These are phyloP conservation scores for Ceratitis capitata DNA, from an alignment of 1,140 invertebrate genomes.

Conservation along the genomic window DNA sequence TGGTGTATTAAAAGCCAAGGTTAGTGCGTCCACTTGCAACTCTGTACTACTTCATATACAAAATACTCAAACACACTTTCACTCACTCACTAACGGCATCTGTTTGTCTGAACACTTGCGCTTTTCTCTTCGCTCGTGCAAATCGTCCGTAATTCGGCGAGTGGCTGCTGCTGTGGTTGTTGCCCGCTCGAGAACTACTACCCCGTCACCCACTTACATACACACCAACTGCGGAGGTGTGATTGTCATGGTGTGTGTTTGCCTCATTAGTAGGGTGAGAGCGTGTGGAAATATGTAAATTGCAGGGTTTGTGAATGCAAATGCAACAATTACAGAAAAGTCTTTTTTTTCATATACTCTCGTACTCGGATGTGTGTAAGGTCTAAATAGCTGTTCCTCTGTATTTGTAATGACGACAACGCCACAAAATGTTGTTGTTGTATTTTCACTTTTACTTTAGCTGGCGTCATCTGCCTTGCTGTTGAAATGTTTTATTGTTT, in stretches of 20 bases:
- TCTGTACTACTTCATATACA: not conserved
- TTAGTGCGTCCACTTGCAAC: not conserved
- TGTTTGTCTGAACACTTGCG: not conserved
- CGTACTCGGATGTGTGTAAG: not conserved
- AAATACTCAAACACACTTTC: not conserved
- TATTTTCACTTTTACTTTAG: slow-evolving; percentile 29
- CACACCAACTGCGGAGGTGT: no score
- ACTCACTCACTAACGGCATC: not conserved
- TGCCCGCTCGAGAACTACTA: not conserved
- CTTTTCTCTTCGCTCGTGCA: not conserved
- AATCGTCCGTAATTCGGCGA: no score
- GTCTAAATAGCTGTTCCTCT: not conserved
- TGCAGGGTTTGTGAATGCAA: not conserved
- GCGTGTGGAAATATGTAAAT: not conserved
- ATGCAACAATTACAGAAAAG: not conserved
- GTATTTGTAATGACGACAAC: not conserved
- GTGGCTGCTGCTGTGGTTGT: not conserved
- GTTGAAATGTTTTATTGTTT: not conserved
- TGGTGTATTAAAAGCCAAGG: not conserved
- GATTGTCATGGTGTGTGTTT: no score
- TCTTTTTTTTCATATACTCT: not conserved
- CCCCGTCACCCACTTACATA: not conserved
- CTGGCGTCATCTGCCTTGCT: not conserved
- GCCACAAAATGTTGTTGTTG: not conserved
- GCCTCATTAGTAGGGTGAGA: not conserved